Percentiles rank a stretch among this genome's conserved stretches.
These are phyloP conservation scores for Turritopsis rubra DNA, from an alignment of 30 jellyfish, hydroid and myxozoan species.

Conservation along the genomic window DNA sequence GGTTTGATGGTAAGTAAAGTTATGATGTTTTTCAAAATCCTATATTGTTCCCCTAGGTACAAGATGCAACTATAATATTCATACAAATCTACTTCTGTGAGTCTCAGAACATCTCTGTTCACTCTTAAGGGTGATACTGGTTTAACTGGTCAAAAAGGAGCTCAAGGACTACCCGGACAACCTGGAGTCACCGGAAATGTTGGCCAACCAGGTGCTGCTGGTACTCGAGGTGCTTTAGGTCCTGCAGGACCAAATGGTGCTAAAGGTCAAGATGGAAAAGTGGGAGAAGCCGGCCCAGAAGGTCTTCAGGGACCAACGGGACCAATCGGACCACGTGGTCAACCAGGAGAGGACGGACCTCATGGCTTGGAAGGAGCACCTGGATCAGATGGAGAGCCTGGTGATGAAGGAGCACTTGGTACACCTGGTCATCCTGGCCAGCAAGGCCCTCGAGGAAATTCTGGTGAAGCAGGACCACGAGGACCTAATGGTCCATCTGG, in stretches of 20 bases:
- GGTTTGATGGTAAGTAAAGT: constrained; percentile 19
- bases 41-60: background rate
- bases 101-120: background rate
- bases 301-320: constrained; percentile 32
- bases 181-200: constrained; percentile 19
- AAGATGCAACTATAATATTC: no score
- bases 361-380: constrained; percentile 22
- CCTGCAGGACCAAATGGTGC: constrained; percentile 26
- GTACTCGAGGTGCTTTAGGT: constrained; percentile 18
- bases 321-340: constrained; percentile 24
- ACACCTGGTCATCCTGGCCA: constrained; percentile 35
- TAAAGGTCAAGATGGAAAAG: constrained; percentile 35
- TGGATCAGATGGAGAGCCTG: constrained; percentile 26
- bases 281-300: constrained; percentile 29
- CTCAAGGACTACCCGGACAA: constrained; percentile 19
- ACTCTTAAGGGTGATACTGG: background rate
- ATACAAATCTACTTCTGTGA: no score
- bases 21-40: background rate
- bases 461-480: constrained; percentile 34
- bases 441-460: constrained; percentile 26
- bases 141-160: constrained; percentile 16
- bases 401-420: constrained; percentile 37
- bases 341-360: constrained; percentile 36
- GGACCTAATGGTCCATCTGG: constrained; percentile 38
- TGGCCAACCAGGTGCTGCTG: constrained; percentile 14